A percentile compares a stretch with the other conserved stretches of the same genome.
These are phyloP conservation scores for Chironomus tepperi DNA, from an alignment of 1,140 invertebrate genomes.

Conservation along the genomic window DNA sequence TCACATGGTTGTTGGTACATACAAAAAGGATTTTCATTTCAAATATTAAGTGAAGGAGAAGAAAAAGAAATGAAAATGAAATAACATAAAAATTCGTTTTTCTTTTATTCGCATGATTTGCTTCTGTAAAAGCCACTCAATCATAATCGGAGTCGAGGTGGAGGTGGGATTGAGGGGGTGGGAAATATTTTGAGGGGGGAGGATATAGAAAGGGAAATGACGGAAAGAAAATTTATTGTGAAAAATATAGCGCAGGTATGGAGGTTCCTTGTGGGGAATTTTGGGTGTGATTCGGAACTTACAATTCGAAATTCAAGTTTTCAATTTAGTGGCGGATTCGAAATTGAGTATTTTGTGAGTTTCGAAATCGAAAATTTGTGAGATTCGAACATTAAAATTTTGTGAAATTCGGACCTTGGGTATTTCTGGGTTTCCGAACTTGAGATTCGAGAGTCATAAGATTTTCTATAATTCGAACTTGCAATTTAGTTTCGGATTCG, in stretches of 20 bases:
- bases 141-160: background rate
- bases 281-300: background rate
- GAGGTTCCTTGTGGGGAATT: background rate
- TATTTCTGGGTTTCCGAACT: too few relatives aligned
- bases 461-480: too few relatives aligned
- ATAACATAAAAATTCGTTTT: conserved; percentile 22
- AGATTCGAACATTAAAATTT: too few relatives aligned
- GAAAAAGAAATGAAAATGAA: conserved; percentile 5
- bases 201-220: background rate
- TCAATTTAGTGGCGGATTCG: too few relatives aligned
- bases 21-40: conserved; percentile 9
- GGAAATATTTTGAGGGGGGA: background rate
- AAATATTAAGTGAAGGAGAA: background rate
- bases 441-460: too few relatives aligned
- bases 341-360: too few relatives aligned
- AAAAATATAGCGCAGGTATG: background rate
- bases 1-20: background rate
- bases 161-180: too few relatives aligned
- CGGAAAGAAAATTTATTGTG: conserved; percentile 18
- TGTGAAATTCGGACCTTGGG: too few relatives aligned
- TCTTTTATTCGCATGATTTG: conserved; percentile 23
- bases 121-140: conserved; percentile 23
- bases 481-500: too few relatives aligned
- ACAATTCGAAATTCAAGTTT: too few relatives aligned
- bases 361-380: too few relatives aligned